phyloP scores from a whole-genome alignment of 2,797 vertebrate species.

The Enteromius argenteus region DNA sequence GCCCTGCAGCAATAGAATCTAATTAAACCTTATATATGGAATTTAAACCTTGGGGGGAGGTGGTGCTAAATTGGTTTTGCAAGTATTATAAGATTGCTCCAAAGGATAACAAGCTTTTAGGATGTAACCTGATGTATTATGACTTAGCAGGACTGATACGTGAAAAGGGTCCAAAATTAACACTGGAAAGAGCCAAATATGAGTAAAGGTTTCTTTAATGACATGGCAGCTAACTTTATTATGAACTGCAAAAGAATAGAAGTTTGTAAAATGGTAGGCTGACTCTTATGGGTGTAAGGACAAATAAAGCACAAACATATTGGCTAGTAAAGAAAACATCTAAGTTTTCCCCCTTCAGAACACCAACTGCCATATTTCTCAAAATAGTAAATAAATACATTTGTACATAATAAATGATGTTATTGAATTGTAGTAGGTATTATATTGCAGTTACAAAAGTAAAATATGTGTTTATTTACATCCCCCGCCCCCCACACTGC shows the following conservation, averaged over 20 bases:
- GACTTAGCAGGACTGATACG: neutral
- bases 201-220: neutral
- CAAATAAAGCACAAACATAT: neutral
- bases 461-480: neutral
- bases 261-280: neutral
- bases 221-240: neutral
- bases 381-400: neutral
- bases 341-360: neutral
- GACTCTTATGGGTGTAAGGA: neutral
- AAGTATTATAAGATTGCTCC: constrained; percentile 13
- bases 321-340: neutral
- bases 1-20: constrained; percentile 21
- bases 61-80: neutral
- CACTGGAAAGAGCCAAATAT: neutral
- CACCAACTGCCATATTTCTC: neutral
- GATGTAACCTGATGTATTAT: neutral
- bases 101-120: constrained; percentile 7
- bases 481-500: too few species aligned
- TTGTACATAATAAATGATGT: neutral
- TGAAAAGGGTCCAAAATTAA: neutral
- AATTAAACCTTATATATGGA: constrained; percentile 17
- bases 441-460: neutral
- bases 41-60: neutral
- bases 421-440: neutral
- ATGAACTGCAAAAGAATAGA: neutral